Evolutionary conservation across 37 sponge, comb jelly and placozoan species (phyloP), one percentile per base, ranked within the genome.

Genomic region (Lycopodina hypogea): DNA sequence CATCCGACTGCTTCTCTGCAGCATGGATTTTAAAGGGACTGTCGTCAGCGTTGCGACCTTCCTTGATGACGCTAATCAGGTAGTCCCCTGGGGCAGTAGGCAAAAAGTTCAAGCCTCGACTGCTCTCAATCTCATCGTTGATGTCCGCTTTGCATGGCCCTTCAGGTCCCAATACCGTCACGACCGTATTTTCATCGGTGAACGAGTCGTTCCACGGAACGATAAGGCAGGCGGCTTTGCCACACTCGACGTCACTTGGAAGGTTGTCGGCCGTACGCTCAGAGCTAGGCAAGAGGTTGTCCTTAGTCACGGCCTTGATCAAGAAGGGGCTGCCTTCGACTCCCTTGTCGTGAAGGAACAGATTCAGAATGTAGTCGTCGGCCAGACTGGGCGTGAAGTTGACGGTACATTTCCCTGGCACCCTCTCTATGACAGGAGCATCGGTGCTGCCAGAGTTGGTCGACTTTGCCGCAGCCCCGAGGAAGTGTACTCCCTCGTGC

Each of bases 301-400:
- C 74, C n/a, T 52, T 59, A 32, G 77, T 83, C 12, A 90, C 74
- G 1, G 85, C 88, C 42, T 86, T 82, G 42, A 90, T 62, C 18
- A 36, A 28, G 78, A 87, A 90, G 11, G 92, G 92, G 41, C 81
- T 79, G 29, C 86, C 86, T 22, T 52, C 28, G 23, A 90, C 70
- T 23, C 67, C 68, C 2, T 71, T 68, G 1, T 69, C 68, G 37
- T 74, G 24, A 41, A 63, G 15, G 36, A 55, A 42, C 28, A 90
- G 48, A 36, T 48, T 69, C 32, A 90, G 57, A 23, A 35, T 71
- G 59, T 85, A 85, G 66, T 80, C 64, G 50, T 83, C 90, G 6
- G 85, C 75, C 19, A 69, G 38, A n/a, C 78, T 56, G 22, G 74
- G 74, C 17, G 42, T 42, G 42, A 73, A 53, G 15, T 45, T 42